Conservation (phyloP, 2,888 invertebrate species). For the Phytoseiulus persimilis region DNA sequence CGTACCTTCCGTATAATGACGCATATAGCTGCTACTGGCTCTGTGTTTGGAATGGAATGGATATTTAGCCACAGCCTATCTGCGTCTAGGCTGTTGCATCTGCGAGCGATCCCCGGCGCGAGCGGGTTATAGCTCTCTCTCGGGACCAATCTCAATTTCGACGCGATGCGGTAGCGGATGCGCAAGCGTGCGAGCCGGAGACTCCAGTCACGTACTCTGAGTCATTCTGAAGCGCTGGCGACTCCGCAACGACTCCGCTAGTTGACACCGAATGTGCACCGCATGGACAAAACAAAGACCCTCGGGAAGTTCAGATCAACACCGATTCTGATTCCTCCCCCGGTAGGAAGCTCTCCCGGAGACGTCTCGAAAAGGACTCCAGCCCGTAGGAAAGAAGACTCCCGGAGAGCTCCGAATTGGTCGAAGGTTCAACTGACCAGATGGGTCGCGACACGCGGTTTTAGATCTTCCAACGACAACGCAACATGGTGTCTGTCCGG, state of each 20-base stretch:
- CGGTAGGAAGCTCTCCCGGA: too few species aligned
- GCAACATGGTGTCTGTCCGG: not conserved
- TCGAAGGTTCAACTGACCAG: not conserved
- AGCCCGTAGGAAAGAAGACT: too few species aligned
- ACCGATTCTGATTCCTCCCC: too few species aligned
- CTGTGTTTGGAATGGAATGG: not conserved
- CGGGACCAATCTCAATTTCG: constrained; percentile 5
- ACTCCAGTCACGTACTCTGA: not conserved
- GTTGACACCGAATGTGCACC: not conserved
- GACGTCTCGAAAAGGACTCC: too few species aligned
- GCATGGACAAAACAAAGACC: not conserved
- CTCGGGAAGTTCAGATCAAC: too few species aligned
- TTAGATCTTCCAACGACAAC: not conserved
- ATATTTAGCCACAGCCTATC: not conserved
- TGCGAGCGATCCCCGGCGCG: not conserved
- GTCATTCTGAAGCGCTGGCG: not conserved
- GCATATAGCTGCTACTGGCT: not conserved
- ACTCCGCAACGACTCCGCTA: not conserved
- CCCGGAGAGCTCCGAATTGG: not conserved
- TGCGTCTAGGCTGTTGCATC: not conserved
- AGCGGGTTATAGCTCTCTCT: not conserved
- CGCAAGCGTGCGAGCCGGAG: not conserved
- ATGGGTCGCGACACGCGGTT: not conserved
- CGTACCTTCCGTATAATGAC: not conserved
- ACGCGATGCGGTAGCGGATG: not conserved